Evolutionary conservation across 2,888 invertebrate species (phyloP).

Genomic region (Anarsia innoxiella): DNA sequence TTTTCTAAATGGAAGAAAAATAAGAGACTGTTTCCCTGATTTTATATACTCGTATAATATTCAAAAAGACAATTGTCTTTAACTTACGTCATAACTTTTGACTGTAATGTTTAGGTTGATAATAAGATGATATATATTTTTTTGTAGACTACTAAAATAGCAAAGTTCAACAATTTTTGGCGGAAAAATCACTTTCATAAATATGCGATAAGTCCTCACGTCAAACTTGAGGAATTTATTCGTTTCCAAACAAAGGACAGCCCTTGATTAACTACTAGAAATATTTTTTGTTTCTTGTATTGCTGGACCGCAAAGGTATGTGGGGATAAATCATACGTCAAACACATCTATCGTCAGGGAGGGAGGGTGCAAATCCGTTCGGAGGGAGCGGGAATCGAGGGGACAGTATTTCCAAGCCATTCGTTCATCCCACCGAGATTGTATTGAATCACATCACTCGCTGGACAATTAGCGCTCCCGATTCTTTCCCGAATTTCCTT

Average conservation of each 20-base stretch:
- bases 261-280: constrained; percentile 26
- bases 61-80: too few species aligned
- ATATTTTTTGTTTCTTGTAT: constrained; percentile 34
- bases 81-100: too few species aligned
- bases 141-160: too few species aligned
- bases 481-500: constrained; percentile 39
- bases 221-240: not conserved
- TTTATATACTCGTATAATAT: too few species aligned
- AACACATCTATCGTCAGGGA: constrained; percentile 46
- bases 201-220: constrained; percentile 2
- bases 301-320: constrained; percentile 26
- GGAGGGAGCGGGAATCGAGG: constrained; percentile 25
- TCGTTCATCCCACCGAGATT: constrained; percentile 37
- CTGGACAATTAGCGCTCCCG: constrained; percentile 41
- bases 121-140: too few species aligned
- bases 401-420: constrained; percentile 31
- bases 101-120: too few species aligned
- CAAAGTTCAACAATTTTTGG: too few species aligned
- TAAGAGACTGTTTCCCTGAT: too few species aligned
- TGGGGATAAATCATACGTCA: constrained; percentile 57
- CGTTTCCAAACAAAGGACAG: constrained; percentile 21
- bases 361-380: constrained; percentile 48
- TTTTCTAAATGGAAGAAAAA: too few species aligned
- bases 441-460: constrained; percentile 40
- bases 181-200: constrained; percentile 2